These are phyloP conservation scores for Coryphaenoides rupestris DNA, from an alignment of 2,113 vertebrate genomes.

Conservation along the genomic window DNA sequence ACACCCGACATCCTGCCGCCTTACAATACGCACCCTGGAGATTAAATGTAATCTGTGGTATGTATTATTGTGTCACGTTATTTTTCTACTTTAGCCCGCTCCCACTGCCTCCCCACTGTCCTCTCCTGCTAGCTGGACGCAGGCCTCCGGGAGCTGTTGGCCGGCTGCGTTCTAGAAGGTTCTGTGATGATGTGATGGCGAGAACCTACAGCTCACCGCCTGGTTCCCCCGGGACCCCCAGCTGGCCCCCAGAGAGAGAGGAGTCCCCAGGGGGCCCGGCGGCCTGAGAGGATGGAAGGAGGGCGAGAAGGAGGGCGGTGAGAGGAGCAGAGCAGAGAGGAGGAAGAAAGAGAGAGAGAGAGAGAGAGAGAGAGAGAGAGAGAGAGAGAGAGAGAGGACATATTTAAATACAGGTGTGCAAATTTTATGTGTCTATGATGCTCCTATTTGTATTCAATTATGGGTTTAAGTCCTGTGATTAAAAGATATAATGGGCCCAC, in stretches of 20 bases:
- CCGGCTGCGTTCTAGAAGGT: slow-evolving; percentile 68
- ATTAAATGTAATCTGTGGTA: no score
- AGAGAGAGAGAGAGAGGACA: slow-evolving; percentile 12
- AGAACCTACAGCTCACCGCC: slow-evolving; percentile 77
- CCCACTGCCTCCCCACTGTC: slow-evolving; percentile 15
- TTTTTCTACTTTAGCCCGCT: slow-evolving; percentile 7
- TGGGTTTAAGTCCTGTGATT: no score
- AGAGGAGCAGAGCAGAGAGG: not conserved
- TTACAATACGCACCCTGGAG: no score
- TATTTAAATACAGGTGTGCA: no score
- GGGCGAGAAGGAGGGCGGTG: not conserved
- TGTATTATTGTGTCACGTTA: no score
- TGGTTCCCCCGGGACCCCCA: slow-evolving; percentile 66
- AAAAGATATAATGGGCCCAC: no score
- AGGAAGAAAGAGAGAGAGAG: slow-evolving; percentile 3
- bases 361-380: slow-evolving; percentile 32
- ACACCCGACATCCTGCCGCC: not conserved
- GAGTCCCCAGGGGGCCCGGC: slow-evolving; percentile 48
- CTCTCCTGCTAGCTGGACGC: slow-evolving; percentile 22
- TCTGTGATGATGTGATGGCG: slow-evolving; percentile 77
- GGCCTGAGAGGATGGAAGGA: not conserved
- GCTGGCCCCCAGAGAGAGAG: slow-evolving; percentile 68
- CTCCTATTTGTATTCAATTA: no score
- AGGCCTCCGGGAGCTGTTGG: slow-evolving; percentile 80
- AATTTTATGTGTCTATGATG: no score